phyloP scores from a whole-genome alignment of 1,140 invertebrate genomes.

The Camponotus pennsylvanicus region DNA sequence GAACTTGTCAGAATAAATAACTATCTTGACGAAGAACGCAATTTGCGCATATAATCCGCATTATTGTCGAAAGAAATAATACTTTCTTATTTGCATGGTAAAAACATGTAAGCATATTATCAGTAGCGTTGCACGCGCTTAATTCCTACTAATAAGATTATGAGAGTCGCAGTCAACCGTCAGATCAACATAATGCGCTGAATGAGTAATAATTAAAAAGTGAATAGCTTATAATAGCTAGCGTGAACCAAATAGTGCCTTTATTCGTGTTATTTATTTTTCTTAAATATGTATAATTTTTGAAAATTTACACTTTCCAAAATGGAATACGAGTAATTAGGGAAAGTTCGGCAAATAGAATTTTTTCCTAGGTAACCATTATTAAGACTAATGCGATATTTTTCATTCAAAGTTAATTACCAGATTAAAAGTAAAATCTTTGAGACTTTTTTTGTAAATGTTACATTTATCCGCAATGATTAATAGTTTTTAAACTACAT shows the following conservation, averaged over 20 bases:
- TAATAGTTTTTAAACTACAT: not conserved
- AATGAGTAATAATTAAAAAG: not conserved
- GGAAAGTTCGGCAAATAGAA: not conserved
- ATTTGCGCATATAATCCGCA: not conserved
- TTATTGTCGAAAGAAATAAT: constrained; percentile 4
- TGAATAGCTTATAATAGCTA: not conserved
- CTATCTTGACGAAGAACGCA: constrained; percentile 2
- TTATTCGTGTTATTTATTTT: constrained; percentile 9
- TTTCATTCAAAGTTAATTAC: not conserved
- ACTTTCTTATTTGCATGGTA: not conserved
- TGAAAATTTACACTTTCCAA: not conserved
- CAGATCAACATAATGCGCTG: not conserved
- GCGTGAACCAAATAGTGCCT: not conserved
- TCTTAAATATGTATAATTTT: too few relatives aligned
- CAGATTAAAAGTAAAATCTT: not conserved
- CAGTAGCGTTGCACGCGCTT: not conserved
- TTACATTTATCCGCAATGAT: constrained; percentile 1
- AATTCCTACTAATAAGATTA: constrained; percentile 51
- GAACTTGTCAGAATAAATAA: constrained; percentile 38
- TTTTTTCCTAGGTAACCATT: not conserved
- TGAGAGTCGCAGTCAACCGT: constrained; percentile 23
- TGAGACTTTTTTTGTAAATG: not conserved
- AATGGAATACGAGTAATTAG: constrained; percentile 2
- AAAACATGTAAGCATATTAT: constrained; percentile 40
- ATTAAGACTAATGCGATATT: not conserved